These are phyloP conservation scores for Channa argus DNA, from an alignment of 2,113 vertebrate genomes.

Conservation along the genomic window DNA sequence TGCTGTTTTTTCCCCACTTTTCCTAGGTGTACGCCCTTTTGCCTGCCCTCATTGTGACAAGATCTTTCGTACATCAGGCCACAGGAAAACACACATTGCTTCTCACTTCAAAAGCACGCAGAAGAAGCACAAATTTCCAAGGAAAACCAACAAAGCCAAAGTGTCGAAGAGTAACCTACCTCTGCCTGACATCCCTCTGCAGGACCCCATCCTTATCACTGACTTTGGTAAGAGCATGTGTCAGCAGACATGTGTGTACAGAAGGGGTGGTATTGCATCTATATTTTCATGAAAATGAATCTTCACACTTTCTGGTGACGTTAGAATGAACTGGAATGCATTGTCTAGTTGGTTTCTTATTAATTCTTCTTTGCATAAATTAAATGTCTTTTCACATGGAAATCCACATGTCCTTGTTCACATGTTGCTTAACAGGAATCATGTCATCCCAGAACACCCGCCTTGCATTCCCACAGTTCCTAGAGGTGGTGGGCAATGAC, in stretches of 20 bases:
- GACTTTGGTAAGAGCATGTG: conserved; percentile 88
- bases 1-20: background rate
- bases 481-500: conserved; percentile 91
- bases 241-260: background rate
- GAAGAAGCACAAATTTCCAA: conserved; percentile 92
- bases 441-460: conserved; percentile 91
- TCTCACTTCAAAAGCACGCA: conserved; percentile 96
- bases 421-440: conserved; percentile 84
- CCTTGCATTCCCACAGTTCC: conserved; percentile 92
- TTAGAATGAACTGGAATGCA: background rate
- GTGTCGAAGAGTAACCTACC: conserved; percentile 88
- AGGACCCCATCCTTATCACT: conserved; percentile 99
- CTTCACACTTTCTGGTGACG: background rate
- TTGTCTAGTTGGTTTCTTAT: background rate
- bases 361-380: background rate
- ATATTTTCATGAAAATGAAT: background rate
- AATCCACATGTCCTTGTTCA: conserved; percentile 12
- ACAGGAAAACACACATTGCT: conserved; percentile 96
- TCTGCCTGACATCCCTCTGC: conserved; percentile 93
- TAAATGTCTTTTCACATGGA: background rate
- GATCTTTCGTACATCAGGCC: conserved; percentile 96
- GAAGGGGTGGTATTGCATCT: background rate
- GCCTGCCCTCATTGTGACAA: conserved; percentile 98
- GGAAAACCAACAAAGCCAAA: conserved; percentile 90
- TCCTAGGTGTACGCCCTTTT: conserved; percentile 93